These are phyloP conservation scores for Rhopilema esculentum DNA, from an alignment of 30 jellyfish, hydroid and myxozoan genomes.

Conservation along the genomic window DNA sequence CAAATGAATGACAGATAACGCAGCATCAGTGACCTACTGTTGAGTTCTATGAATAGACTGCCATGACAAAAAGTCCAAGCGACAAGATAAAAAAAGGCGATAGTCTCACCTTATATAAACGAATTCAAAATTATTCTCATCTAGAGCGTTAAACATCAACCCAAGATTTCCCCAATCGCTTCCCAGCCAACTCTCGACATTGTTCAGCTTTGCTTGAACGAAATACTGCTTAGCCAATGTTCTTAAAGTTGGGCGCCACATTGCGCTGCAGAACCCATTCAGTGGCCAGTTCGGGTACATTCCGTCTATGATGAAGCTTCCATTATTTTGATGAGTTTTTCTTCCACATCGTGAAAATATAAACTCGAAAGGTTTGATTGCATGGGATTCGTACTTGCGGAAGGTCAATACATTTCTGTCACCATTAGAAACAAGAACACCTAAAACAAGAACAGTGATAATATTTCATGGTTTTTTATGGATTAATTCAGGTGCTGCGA, in stretches of 20 bases:
- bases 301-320: constrained; percentile 71
- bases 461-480: not conserved
- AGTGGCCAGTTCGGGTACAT: constrained; percentile 59
- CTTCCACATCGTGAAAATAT: constrained; percentile 65
- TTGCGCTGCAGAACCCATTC: constrained; percentile 66
- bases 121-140: constrained; percentile 65
- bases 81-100: no score
- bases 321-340: constrained; percentile 74
- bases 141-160: constrained; percentile 70
- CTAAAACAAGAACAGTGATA: constrained; percentile 10
- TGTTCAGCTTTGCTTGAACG: constrained; percentile 48
- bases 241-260: constrained; percentile 14
- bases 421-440: constrained; percentile 85
- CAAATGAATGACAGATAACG: no score
- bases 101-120: constrained; percentile 64
- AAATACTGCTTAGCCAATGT: constrained; percentile 20
- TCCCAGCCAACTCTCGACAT: constrained; percentile 87
- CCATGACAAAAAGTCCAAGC: no score
- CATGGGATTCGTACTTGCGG: constrained; percentile 53
- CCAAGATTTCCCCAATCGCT: constrained; percentile 83
- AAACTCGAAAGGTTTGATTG: constrained; percentile 73
- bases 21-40: no score
- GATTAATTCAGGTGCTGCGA: not conserved
- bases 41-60: no score
- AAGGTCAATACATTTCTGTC: constrained; percentile 73